These are phyloP conservation scores for Anableps anableps DNA, from an alignment of 2,797 vertebrate species.

Conservation along the genomic window DNA sequence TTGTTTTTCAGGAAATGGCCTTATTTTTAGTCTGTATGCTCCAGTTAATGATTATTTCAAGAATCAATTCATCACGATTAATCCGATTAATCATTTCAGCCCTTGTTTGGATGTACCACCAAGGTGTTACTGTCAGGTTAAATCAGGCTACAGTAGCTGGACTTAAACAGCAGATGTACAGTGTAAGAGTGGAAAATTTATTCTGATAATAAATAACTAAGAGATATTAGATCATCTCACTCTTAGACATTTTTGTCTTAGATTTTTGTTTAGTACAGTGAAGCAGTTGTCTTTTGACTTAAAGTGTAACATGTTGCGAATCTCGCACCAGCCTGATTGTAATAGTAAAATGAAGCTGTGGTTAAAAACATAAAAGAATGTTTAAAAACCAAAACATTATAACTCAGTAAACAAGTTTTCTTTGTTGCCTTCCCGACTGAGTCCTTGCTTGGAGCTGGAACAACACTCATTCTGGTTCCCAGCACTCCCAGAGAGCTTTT, in stretches of 20 bases:
- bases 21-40: too few species aligned
- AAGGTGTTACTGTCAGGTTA: not conserved
- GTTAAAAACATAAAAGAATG: not conserved
- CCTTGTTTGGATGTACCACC: not conserved
- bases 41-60: too few species aligned
- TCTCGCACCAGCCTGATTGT: not conserved
- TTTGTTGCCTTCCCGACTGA: constrained; percentile 10
- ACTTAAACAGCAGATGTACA: not conserved
- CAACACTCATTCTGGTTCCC: constrained; percentile 26
- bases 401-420: not conserved
- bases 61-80: too few species aligned
- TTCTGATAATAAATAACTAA: too few species aligned
- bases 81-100: too few species aligned
- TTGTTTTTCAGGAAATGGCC: too few species aligned
- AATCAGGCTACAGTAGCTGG: not conserved
- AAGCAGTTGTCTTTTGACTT: not conserved
- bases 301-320: not conserved
- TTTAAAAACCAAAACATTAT: not conserved
- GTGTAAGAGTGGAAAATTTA: not conserved
- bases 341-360: not conserved
- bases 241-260: not conserved
- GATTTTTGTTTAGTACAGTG: not conserved
- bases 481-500: constrained; percentile 46
- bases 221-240: not conserved
- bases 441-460: constrained; percentile 12